Base-by-base conservation (phyloP, 2,888 invertebrate genomes). In the Sialis lutaria region DNA sequence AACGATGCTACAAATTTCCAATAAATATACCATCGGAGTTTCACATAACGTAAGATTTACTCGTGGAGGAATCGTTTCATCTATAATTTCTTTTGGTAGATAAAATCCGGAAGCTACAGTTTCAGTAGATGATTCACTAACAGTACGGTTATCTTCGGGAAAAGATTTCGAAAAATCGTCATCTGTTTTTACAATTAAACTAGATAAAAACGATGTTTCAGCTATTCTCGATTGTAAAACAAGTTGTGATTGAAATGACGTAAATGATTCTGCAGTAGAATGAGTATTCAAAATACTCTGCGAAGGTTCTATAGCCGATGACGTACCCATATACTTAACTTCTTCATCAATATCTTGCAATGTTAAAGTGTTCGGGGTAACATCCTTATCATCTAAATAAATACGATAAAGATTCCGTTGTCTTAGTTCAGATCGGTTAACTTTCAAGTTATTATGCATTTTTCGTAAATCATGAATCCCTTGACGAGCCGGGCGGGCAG, bases 41-140 rank as follows among this genome's bases (percentile, higher is more conserved):
- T 84, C 84, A 49, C 67, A 73, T 2, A 85, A 63, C n/a, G 67
- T 64, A 5, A 85, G 63, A 52, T 71, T 72, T 33, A 82, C 72
- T 55, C 73, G 72, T 2, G 72, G 64, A 8, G 77, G 77, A 52
- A 71, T 68, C 8, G 61, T 59, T 49, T 47, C 50, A 48, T 34
- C 33, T 10, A 47, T 48, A 34, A 22, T 33, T 7, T 48, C 45
- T 8, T 22, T 42, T 8, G 42, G 42, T 22, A 42, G 32, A 42
- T 31, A 22, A 7, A 42, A 42, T 22, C 31, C 30, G 8, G 42
- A 42, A 4, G 42, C 22, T 6, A 22, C 42, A 30, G 13, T n/a
- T 6, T 37, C 37, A 7, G 4, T 37, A 8, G 35, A 35, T 37
- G 12, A 6, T 6, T 6, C 37, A 37, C 6, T 37, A 37, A 37